A percentile compares a stretch with the other conserved stretches of the same genome.
These are phyloP conservation scores for Trachelipus rathkii DNA, from an alignment of 1,140 invertebrate species.

Conservation along the genomic window DNA sequence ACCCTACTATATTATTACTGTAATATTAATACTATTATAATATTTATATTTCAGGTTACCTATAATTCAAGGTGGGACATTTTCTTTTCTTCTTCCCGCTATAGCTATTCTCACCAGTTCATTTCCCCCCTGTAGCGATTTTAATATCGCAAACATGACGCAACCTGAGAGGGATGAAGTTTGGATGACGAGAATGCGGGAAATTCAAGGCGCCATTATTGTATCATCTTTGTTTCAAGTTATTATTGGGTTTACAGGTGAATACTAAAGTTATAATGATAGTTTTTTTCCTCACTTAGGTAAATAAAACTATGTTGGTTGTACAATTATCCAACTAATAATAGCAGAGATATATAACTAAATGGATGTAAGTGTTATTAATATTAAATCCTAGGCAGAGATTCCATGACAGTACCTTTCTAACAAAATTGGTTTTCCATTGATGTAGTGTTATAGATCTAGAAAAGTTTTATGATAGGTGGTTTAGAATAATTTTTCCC, in stretches of 20 bases:
- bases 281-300: no score
- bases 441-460: no score
- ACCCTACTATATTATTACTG: no score
- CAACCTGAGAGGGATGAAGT: background rate
- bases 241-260: background rate
- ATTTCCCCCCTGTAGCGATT: background rate
- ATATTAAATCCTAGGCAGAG: no score
- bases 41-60: conserved; percentile 6
- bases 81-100: background rate
- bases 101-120: background rate
- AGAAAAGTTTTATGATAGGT: no score
- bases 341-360: no score
- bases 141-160: background rate
- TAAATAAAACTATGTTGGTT: background rate
- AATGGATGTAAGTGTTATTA: no score
- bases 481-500: no score
- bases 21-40: no score
- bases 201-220: background rate
- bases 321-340: background rate
- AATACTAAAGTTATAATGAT: background rate
- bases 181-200: background rate
- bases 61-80: conserved; percentile 13
- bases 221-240: conserved; percentile 1
- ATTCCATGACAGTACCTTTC: no score
- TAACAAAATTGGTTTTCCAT: no score